These are phyloP conservation scores for Sminthurides bifidus DNA, from an alignment of 1,140 invertebrate species.

Conservation along the genomic window DNA sequence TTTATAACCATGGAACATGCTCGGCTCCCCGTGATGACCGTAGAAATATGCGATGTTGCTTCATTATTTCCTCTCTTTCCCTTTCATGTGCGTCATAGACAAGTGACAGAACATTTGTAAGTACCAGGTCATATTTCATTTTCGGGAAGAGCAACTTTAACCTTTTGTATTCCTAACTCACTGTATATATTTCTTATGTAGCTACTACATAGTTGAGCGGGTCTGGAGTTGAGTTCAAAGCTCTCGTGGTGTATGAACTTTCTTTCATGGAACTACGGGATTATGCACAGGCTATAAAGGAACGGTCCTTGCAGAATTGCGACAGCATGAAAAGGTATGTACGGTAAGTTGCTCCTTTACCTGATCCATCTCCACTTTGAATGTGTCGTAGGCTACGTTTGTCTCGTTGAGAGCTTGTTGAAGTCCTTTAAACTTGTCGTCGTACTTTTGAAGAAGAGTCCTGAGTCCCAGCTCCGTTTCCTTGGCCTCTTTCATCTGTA, in stretches of 20 bases:
- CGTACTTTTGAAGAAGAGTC: constrained; percentile 22
- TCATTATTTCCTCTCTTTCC: not conserved
- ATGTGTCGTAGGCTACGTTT: constrained; percentile 21
- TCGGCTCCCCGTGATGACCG: too few relatives aligned
- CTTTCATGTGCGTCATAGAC: not conserved
- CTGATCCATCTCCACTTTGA: constrained; percentile 29
- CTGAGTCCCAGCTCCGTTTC: constrained; percentile 22
- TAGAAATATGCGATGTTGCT: not conserved
- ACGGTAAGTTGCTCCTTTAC: constrained; percentile 1
- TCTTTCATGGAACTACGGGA: too few relatives aligned
- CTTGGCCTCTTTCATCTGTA: constrained; percentile 28
- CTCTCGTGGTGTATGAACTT: too few relatives aligned
- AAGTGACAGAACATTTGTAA: too few relatives aligned
- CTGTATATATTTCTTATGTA: too few relatives aligned
- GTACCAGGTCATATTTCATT: too few relatives aligned
- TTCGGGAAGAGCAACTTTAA: too few relatives aligned
- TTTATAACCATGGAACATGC: not conserved
- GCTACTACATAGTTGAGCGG: too few relatives aligned
- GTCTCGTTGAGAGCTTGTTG: constrained; percentile 17
- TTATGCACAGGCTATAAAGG: too few relatives aligned
- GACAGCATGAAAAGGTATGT: not conserved
- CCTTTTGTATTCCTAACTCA: too few relatives aligned
- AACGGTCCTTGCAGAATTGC: not conserved
- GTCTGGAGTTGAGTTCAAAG: too few relatives aligned
- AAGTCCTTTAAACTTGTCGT: constrained; percentile 27